These are phyloP conservation scores for Acrocephalus scirpaceus DNA, from an alignment of 2,797 vertebrate genomes.

Conservation along the genomic window DNA sequence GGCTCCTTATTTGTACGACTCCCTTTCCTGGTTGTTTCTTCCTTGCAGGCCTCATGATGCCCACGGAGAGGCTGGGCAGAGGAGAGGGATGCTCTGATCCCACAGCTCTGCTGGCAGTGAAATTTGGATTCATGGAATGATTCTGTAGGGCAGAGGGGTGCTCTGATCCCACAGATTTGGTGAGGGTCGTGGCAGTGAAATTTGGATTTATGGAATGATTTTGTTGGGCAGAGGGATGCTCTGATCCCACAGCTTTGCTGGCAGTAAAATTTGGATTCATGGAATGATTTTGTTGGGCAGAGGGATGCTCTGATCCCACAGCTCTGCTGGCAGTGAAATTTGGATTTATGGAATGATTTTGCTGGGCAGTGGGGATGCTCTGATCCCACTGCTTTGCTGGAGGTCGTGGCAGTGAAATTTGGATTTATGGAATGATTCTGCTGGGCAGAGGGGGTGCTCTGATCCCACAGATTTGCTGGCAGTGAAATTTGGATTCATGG, in stretches of 20 bases:
- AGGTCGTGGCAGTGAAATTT: too few relatives aligned
- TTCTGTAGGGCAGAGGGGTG: neutral
- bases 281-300: too few relatives aligned
- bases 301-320: too few relatives aligned
- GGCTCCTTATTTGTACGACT: neutral
- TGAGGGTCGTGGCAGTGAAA: neutral
- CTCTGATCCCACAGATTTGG: neutral
- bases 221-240: neutral
- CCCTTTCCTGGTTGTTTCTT: neutral
- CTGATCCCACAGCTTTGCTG: neutral
- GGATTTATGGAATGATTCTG: too few relatives aligned
- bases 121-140: rapidly evolving
- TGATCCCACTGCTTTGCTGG: too few relatives aligned
- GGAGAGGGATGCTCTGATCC: too few relatives aligned
- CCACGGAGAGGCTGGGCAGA: neutral
- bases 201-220: rapidly evolving
- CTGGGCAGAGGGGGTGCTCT: neutral
- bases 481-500: rapidly evolving
- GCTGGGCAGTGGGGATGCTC: too few relatives aligned
- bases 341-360: too few relatives aligned
- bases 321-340: too few relatives aligned
- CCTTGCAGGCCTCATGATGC: neutral
- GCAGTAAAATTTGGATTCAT: too few relatives aligned
- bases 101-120: too few relatives aligned
- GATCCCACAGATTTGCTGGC: too few relatives aligned